Evolutionary conservation across 2,888 invertebrate genomes (phyloP), one percentile per base, ranked within the genome.

Genomic region (Epistrophe grossulariae): DNA sequence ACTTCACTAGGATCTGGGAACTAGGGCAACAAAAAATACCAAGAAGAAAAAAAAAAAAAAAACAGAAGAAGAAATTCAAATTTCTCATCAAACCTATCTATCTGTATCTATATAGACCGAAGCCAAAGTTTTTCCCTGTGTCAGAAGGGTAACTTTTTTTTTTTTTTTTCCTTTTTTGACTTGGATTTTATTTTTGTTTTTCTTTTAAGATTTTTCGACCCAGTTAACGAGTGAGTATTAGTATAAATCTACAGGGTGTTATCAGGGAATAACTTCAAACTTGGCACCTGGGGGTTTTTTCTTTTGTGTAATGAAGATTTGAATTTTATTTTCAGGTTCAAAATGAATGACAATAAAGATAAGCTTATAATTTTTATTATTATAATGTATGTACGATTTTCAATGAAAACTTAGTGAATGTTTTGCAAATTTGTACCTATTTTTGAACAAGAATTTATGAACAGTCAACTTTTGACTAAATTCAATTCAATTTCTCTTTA

Each of bases 61-160:
- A 11, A 24, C 50, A 70, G 17, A 77, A 35, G n/a, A 77, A 59
- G 28, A 40, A 74, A 59, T 72, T 40, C 64, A 68, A 79, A 60
- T 43, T 55, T 55, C 19, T 62, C 55, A 45, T 64, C 76, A 71
- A 81, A 81, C 55, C 76, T 62, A 66, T 55, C 60, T 62, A 73
- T 40, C 8, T 35, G 5, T 43, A 24, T 24, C 1, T n/a, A 24
- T 24, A 24, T 24, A 43, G 38, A 68, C 43, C 28, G 40, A 60
- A 60, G 50, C 43, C 55, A 64, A 77, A 64, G 64, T 77, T 73
- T 66, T 28, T 31, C 0, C 24, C 28, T 70, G 17, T 52, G 50
- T 80, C 10, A 28, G n/a, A 59, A 31, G 59, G 10, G 43, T 57
- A 28, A 35, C 13, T 68, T 66, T 35, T 55, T 38, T 17, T 28